Conservation (phyloP, 2,797 vertebrate genomes). For the Eulemur mongoz region DNA sequence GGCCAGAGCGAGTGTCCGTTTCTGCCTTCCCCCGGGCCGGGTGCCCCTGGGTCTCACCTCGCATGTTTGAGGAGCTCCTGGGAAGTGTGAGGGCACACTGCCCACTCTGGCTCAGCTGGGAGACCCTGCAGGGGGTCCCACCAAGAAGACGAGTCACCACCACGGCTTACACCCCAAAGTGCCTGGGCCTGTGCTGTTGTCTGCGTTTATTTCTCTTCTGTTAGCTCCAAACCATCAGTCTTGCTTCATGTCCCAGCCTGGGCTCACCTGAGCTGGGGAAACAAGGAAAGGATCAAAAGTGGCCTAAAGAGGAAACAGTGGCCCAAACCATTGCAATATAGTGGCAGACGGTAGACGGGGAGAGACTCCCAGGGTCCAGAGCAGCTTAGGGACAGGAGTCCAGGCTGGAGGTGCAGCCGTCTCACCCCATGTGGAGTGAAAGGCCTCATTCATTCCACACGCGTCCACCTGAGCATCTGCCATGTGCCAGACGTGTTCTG, state of each 20-base stretch:
- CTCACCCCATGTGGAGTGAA: background rate
- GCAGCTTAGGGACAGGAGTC: background rate
- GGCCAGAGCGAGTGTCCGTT: background rate
- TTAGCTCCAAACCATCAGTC: background rate
- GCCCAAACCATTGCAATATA: background rate
- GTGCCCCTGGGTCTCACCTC: background rate
- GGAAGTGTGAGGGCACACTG: background rate
- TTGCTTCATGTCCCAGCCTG: background rate
- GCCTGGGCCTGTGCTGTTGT: background rate
- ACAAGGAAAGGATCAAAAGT: background rate
- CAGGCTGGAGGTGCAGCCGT: background rate
- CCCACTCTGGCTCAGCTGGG: background rate
- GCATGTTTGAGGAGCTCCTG: accelerated
- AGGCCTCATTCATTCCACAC: background rate
- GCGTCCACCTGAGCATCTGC: background rate
- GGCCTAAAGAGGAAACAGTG: background rate
- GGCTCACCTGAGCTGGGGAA: background rate
- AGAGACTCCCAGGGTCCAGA: background rate
- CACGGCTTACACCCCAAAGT: background rate
- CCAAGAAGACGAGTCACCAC: background rate
- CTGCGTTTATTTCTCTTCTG: background rate
- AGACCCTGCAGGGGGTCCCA: background rate
- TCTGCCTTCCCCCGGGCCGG: background rate
- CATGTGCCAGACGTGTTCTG: background rate
- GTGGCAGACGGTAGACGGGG: background rate